Base-by-base conservation (phyloP, 2,888 invertebrate species). In the Lasius platythorax region DNA sequence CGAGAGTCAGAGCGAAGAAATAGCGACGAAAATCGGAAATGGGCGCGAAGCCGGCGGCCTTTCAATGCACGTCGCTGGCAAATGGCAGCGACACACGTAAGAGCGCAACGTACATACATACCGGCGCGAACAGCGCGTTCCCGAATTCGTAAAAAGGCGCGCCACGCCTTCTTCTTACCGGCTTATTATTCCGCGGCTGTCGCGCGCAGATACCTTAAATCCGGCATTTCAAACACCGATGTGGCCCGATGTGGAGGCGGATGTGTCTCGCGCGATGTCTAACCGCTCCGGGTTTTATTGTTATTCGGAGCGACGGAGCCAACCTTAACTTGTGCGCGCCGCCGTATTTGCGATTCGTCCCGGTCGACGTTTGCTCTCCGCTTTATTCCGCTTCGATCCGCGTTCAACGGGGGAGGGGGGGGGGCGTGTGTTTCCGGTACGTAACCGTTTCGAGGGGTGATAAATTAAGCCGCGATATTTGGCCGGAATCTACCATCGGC, bases 121-220 rank as follows among this genome's bases (percentile, higher is more conserved):
- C 66, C 70, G 56, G 43, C 23, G 15, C 33, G 79, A 84, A 68
- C 58, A n/a, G 53, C 58, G 56, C 75, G 50, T 83, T 83, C 83
- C 63, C 72, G 87, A 85, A 85, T 86, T 53, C 73, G 76, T 74
- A 84, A 73, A 74, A 63, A 83, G 84, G 81, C 79, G 87, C 82
- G 67, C 81, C 70, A 85, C 83, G 50, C 66, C 72, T 73, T 75
- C 66, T 33, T 64, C 33, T 73, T 40, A n/a, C 15, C 50, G 63
- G 74, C 67, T 90, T 90, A 87, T 89, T 90, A 90, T 90, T 87
- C 90, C 81, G 79, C 61, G 78, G 68, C 63, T 88, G 90, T 90
- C 83, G 85, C 72, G 28, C 63, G 46, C 82, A 85, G 87, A 88
- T 89, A 87, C 90, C 87, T 88, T 87, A 88, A 90, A 90, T 89